Percentiles rank a stretch among this genome's conserved stretches.
These are phyloP conservation scores for Sturnus vulgaris DNA, from an alignment of 2,113 vertebrate genomes.

Conservation along the genomic window DNA sequence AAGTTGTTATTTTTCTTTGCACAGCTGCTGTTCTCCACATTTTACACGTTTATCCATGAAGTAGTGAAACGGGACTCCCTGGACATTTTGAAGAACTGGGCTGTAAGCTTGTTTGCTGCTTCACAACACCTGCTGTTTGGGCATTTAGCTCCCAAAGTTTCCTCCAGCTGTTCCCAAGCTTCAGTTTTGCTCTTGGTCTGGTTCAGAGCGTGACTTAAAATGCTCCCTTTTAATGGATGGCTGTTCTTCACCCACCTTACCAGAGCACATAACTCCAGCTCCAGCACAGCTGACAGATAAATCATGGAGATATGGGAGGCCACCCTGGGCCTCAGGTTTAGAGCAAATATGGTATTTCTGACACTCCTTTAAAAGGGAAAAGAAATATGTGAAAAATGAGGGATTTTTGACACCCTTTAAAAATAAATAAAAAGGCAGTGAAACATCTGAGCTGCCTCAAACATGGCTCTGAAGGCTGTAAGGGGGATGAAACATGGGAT, in stretches of 20 bases:
- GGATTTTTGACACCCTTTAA: constrained; percentile 24
- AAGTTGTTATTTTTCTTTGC: constrained; percentile 55
- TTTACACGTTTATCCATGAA: constrained; percentile 11
- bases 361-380: constrained; percentile 3
- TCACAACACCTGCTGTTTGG: background rate
- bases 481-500: background rate
- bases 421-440: constrained; percentile 32
- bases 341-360: background rate
- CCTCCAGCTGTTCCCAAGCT: background rate
- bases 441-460: constrained; percentile 18
- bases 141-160: background rate
- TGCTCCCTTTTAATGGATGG: background rate
- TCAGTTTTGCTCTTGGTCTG: background rate
- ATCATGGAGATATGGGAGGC: constrained; percentile 17
- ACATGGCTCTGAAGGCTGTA: background rate
- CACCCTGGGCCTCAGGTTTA: constrained; percentile 14
- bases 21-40: constrained; percentile 45
- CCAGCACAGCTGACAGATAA: constrained; percentile 3
- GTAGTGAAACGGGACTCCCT: constrained; percentile 1
- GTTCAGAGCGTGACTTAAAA: constrained; percentile 12
- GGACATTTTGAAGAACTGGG: constrained; percentile 2
- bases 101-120: background rate
- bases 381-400: constrained; percentile 17
- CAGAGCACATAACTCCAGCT: constrained; percentile 4
- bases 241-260: background rate